Evolutionary conservation across 1,140 invertebrate species (phyloP), one percentile per base, ranked within the genome.

Genomic region (Caenorhabditis remanei): DNA sequence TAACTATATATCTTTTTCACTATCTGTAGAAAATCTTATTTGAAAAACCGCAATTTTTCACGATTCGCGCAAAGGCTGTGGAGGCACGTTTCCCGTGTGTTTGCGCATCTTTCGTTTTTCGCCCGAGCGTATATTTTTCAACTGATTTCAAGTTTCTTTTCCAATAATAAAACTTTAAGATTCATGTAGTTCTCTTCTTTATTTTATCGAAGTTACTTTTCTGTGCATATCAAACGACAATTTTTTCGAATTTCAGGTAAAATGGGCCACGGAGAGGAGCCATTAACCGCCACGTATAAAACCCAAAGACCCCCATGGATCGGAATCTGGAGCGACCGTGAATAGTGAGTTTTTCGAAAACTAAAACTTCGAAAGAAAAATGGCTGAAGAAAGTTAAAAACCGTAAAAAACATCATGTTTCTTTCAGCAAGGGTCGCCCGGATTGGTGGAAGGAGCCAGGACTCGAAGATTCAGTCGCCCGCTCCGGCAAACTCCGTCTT

Each of bases 371-470:
- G 2, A 14, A 43, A 85, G 41, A 58, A 11, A 82, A 50, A 8
- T 56, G 61, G 53, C 63, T 79, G 24, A 82, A 11, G 32, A 16
- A 86, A 58, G 3, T 71, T 84, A 84, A 32, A 32, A 32, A 32
- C 32, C 32, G 14, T 85, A 16, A 0, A n/a, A 48, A 58, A 41
- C 0, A 16, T 40, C 40, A 61, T 11, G 4, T 61, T 40, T 71
- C 50, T 88, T 90, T 85, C 56, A 91, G 90, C 85, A 91, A 87
- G 24, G 90, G 90, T n/a, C 88, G 89, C 50, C 50, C 86, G 11
- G 90, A 91, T 82, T 91, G 90, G 90, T 91, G 90, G 90, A 88
- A 86, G 14, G 90, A 91, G 84, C 75, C 88, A 21, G 90, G 89
- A 24, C 83, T 83, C 11, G 82, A 89, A 65, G 89, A 90, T 55